Conservation (phyloP, 2,888 invertebrate genomes). For the Fragum whitleyi region DNA sequence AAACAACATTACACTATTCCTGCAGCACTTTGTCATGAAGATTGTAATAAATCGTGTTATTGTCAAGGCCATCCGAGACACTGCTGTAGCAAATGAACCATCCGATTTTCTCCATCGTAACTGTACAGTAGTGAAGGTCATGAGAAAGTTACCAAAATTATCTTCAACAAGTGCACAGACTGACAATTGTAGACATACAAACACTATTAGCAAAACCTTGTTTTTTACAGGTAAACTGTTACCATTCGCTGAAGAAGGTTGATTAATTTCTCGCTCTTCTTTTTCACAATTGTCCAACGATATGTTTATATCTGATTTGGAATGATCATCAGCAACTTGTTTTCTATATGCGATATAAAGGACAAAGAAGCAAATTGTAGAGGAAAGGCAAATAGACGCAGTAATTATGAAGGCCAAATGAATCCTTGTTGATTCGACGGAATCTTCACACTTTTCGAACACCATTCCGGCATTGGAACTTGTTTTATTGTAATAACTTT, state of each 20-base stretch:
- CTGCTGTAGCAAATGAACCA: background rate
- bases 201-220: background rate
- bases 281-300: no score
- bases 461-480: background rate
- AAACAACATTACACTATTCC: background rate
- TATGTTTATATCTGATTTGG: no score
- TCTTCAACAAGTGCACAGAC: background rate
- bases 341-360: background rate
- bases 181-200: conserved; percentile 2
- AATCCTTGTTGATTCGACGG: background rate
- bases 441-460: background rate
- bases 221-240: background rate
- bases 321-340: background rate
- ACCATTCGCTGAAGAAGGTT: background rate
- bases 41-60: background rate
- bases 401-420: background rate
- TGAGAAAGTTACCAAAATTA: background rate
- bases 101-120: background rate
- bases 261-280: background rate
- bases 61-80: background rate
- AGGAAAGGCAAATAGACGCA: background rate
- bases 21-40: conserved; percentile 11
- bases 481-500: background rate
- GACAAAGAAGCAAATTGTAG: background rate
- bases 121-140: conserved; percentile 4